Evolutionary conservation across 2,888 invertebrate species (phyloP).

Genomic region (Spialia ferax): DNA sequence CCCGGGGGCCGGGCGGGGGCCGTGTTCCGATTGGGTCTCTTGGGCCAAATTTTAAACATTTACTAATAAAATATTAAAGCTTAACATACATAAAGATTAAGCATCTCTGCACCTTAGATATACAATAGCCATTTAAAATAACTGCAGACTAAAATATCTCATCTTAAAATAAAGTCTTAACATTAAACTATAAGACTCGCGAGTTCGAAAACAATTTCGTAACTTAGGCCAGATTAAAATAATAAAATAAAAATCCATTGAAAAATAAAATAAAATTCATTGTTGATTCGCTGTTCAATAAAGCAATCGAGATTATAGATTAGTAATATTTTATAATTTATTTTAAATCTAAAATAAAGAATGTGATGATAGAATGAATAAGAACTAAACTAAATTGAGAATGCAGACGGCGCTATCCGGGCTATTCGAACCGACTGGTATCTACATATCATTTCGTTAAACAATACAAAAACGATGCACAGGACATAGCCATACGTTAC

Average conservation of each 20-base stretch:
- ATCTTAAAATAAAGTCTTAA: slow-evolving; percentile 85
- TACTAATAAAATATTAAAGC: slow-evolving; percentile 87
- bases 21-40: slow-evolving; percentile 53
- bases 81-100: slow-evolving; percentile 87
- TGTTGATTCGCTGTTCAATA: slow-evolving; percentile 75
- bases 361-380: slow-evolving; percentile 65
- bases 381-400: slow-evolving; percentile 67
- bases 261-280: slow-evolving; percentile 63
- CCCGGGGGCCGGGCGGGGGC: slow-evolving; percentile 51
- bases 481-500: slow-evolving; percentile 69
- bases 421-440: not conserved
- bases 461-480: slow-evolving; percentile 47
- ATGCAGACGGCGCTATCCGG: slow-evolving; percentile 55
- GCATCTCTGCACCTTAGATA: slow-evolving; percentile 86
- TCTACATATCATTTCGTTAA: slow-evolving; percentile 16
- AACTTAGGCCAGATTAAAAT: slow-evolving; percentile 81
- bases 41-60: slow-evolving; percentile 83
- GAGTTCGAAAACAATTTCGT: slow-evolving; percentile 71
- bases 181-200: slow-evolving; percentile 81
- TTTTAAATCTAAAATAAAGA: slow-evolving; percentile 56
- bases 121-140: slow-evolving; percentile 86
- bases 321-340: slow-evolving; percentile 49
- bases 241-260: slow-evolving; percentile 56
- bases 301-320: slow-evolving; percentile 50
- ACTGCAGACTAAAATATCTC: slow-evolving; percentile 86